These are phyloP conservation scores for Nipponia nippon DNA, from an alignment of 2,113 vertebrate genomes.

Conservation along the genomic window DNA sequence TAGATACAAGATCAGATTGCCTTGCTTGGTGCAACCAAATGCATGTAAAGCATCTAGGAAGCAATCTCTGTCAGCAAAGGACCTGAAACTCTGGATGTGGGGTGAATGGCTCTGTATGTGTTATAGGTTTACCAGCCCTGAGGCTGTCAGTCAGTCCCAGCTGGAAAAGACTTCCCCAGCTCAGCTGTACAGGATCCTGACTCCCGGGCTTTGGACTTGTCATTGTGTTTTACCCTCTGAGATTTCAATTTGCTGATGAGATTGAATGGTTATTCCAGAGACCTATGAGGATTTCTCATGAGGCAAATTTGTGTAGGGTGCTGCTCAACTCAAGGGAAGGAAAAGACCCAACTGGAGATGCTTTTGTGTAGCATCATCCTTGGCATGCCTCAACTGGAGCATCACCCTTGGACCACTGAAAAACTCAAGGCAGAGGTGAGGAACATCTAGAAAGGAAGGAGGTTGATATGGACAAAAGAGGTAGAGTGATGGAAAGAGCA, in stretches of 20 bases:
- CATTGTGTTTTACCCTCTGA: background rate
- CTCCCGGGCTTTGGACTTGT: background rate
- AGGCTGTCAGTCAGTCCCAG: background rate
- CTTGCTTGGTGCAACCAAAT: background rate
- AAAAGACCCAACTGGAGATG: background rate
- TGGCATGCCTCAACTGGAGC: fast-evolving
- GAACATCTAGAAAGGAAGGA: background rate
- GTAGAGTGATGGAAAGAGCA: background rate
- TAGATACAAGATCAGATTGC: background rate
- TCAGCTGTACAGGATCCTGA: background rate
- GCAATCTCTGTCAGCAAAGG: background rate
- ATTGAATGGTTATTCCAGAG: background rate
- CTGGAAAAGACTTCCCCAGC: background rate
- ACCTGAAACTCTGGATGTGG: background rate
- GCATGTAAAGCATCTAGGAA: background rate
- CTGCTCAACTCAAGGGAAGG: background rate
- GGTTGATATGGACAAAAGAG: background rate
- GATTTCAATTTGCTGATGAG: background rate
- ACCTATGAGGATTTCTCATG: background rate
- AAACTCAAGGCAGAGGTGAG: background rate
- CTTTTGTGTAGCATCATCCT: background rate
- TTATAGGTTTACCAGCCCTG: background rate
- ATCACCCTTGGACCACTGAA: background rate
- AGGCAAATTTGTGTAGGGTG: background rate
- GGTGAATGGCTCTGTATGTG: no score